Evolutionary conservation across 1,140 invertebrate genomes (phyloP).

Genomic region (Drosophila gunungcola): DNA sequence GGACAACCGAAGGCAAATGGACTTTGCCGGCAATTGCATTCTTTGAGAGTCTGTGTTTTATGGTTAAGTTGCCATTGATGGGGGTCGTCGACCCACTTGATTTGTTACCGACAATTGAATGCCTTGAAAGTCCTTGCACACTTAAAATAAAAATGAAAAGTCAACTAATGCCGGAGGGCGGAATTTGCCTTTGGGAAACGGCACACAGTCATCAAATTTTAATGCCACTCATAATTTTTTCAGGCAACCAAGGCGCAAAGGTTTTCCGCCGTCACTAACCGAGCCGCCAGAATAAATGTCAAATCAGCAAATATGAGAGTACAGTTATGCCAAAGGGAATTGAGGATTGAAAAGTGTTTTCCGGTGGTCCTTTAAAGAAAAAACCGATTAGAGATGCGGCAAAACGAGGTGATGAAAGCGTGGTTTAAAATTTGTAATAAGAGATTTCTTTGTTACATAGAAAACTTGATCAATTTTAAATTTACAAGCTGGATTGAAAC

Average conservation of each 20-base stretch:
- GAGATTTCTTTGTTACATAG: too few relatives aligned
- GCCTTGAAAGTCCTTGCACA: conserved; percentile 14
- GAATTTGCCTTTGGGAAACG: conserved; percentile 28
- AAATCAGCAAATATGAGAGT: conserved; percentile 65
- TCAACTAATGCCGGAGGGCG: conserved; percentile 35
- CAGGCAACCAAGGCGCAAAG: conserved; percentile 70
- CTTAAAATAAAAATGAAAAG: conserved; percentile 22
- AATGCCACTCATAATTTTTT: conserved; percentile 77
- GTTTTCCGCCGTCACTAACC: conserved; percentile 44
- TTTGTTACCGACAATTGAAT: conserved; percentile 74
- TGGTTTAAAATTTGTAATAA: neutral
- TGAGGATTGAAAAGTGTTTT: conserved; percentile 29
- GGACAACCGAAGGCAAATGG: neutral
- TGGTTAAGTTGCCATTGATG: conserved; percentile 55
- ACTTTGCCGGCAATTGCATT: conserved; percentile 6
- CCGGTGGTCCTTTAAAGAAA: conserved; percentile 10
- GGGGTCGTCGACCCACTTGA: conserved; percentile 47
- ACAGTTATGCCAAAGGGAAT: conserved; percentile 36
- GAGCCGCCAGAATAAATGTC: conserved; percentile 48
- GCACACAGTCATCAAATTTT: conserved; percentile 70
- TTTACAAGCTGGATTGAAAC: too few relatives aligned
- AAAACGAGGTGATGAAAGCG: neutral
- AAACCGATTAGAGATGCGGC: conserved; percentile 18
- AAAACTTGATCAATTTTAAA: too few relatives aligned
- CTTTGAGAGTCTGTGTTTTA: conserved; percentile 54